Conservation (phyloP, 2,888 invertebrate genomes). For the Pheosia tremula region DNA sequence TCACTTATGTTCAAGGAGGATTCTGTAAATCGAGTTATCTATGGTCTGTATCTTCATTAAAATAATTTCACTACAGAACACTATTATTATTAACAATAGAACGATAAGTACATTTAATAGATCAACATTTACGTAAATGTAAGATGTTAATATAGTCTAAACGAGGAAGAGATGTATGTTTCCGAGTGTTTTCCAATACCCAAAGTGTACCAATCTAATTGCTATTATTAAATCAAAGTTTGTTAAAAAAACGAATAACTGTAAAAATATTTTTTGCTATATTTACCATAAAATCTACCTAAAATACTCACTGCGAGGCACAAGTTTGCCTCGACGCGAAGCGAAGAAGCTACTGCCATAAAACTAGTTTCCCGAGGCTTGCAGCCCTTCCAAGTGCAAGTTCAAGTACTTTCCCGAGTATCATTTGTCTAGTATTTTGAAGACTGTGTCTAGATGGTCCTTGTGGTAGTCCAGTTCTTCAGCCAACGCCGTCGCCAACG, state of each 20-base stretch:
- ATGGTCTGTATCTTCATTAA: background rate
- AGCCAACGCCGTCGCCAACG: conserved; percentile 92
- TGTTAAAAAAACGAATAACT: too few species aligned
- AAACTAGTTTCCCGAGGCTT: background rate
- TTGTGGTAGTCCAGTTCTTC: conserved; percentile 88
- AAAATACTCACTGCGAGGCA: background rate
- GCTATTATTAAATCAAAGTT: background rate
- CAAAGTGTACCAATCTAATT: background rate
- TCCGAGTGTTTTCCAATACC: background rate
- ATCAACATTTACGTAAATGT: background rate
- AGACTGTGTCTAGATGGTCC: conserved; percentile 70
- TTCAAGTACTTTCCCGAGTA: background rate
- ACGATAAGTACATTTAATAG: background rate
- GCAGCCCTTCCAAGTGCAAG: background rate
- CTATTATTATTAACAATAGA: background rate
- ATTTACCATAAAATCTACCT: background rate
- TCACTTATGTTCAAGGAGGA: too few species aligned
- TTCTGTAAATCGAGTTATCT: too few species aligned
- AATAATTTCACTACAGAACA: background rate
- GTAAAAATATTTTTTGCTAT: too few species aligned
- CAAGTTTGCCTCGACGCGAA: conserved; percentile 1
- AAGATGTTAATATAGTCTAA: too few species aligned
- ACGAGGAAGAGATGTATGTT: background rate
- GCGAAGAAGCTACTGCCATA: background rate
- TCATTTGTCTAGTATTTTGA: conserved; percentile 63